Base-by-base conservation (phyloP, 2,797 vertebrate species). In the Anabacerthia variegaticeps region DNA sequence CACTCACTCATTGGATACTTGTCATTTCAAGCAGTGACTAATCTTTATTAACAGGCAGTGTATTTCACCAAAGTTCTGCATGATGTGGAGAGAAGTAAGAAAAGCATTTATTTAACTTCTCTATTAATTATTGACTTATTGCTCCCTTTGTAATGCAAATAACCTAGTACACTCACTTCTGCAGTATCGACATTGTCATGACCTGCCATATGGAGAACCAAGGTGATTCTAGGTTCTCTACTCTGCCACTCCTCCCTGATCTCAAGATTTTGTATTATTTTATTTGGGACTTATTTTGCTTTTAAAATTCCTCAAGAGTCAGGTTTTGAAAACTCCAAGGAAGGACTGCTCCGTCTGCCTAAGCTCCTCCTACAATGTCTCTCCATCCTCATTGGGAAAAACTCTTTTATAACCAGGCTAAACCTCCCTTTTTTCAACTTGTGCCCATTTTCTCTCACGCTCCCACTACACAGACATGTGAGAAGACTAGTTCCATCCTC, bases 221-320 rank as follows among this genome's bases (percentile, higher is more conserved):
- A 8, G 10, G 14, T 14, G 21, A 59, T 37, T 66, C 18, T 49
- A 77, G 8, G 36, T 71, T 85, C 83, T 55, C 23, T 71, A 43
- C 30, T 51, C 34, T 12, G 20, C 30, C 10, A 67, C 13, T 62
- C 43, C 15, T 37, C 11, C 4, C 10, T 0, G 0, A 9, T 44
- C 30, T 41, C 10, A 37, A 15, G 34, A 67, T 17, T 20, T 51
- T 59, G 5, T 22, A 23, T 54, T 34, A 14, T n/a, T 75, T 81
- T 55, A 49, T 52, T 56, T 67, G 17, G 24, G 6, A 4, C 1
- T 78, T 51, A 63, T 44, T 69, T 94, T 89, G 15, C 14, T 78
- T 85, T 75, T 46, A 2, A 11, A 80, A 46, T n/a, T 92, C 59
- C 41, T 61, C 46, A 75, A 32, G 13, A n/a, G 36, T 61, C 51